These are phyloP conservation scores for Cebus imitator DNA, from an alignment of 2,113 vertebrate genomes.

Conservation along the genomic window DNA sequence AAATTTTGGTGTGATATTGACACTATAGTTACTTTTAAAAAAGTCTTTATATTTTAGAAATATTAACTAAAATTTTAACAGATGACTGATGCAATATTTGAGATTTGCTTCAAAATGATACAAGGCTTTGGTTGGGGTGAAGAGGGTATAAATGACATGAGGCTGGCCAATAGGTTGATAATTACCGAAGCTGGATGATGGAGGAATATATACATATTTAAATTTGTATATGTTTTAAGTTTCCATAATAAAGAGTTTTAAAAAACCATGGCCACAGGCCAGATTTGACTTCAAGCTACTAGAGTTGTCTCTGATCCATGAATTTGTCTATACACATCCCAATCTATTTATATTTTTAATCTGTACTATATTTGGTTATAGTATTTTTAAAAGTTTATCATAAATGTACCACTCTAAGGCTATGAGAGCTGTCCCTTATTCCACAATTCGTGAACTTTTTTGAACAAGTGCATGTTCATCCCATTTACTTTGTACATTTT, in stretches of 20 bases:
- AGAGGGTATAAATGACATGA: neutral
- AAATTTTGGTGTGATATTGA: neutral
- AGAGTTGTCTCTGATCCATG: neutral
- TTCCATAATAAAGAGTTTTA: slow-evolving; percentile 9
- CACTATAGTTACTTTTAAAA: neutral
- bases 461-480: neutral
- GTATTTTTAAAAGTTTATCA: slow-evolving; percentile 1
- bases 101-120: slow-evolving; percentile 23
- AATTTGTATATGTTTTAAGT: neutral
- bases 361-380: neutral
- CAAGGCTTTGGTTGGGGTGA: neutral
- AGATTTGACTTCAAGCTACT: neutral
- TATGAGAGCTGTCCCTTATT: neutral
- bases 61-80: neutral
- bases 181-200: neutral
- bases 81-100: neutral
- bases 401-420: neutral
- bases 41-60: slow-evolving; percentile 2
- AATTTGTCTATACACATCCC: neutral
- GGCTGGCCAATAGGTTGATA: neutral
- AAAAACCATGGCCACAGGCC: neutral
- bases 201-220: neutral
- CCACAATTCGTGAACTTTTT: neutral
- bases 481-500: neutral
- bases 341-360: neutral